Evolutionary conservation across 2,888 invertebrate species (phyloP).

Genomic region (Lasioglossum malachurum): DNA sequence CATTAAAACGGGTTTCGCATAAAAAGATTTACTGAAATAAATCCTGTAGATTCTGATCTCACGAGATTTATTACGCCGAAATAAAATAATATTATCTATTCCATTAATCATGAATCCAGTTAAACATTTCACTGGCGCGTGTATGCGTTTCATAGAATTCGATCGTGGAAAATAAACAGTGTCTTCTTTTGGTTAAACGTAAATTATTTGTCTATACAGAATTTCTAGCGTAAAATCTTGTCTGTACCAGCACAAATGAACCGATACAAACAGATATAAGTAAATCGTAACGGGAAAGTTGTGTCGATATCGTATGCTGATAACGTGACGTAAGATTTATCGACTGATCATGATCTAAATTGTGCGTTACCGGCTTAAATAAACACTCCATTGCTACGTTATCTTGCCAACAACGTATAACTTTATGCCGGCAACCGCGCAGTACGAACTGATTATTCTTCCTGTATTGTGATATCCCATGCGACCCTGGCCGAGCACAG

Average conservation of each 20-base stretch:
- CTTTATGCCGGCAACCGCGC: constrained; percentile 16
- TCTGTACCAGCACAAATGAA: not conserved
- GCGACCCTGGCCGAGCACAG: constrained; percentile 11
- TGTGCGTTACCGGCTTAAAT: constrained; percentile 36
- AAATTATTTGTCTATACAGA: not conserved
- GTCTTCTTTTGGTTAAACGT: not conserved
- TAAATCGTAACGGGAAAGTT: not conserved
- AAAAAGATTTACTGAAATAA: not conserved
- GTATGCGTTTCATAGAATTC: not conserved
- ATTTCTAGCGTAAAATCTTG: not conserved
- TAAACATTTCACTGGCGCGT: not conserved
- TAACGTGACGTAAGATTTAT: constrained; percentile 44
- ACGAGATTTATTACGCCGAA: not conserved
- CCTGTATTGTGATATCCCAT: constrained; percentile 52
- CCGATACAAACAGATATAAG: not conserved
- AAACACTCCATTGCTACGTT: constrained; percentile 48
- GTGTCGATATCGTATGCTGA: constrained; percentile 11
- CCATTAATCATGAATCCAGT: not conserved
- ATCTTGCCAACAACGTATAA: constrained; percentile 51
- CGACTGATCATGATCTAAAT: constrained; percentile 45
- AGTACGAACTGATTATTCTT: constrained; percentile 49
- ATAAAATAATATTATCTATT: constrained; percentile 4
- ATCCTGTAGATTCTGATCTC: not conserved
- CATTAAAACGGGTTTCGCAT: not conserved
- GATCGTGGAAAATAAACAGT: not conserved